Base-by-base conservation (phyloP, 2,797 vertebrate species). In the Siniperca scherzeri region DNA sequence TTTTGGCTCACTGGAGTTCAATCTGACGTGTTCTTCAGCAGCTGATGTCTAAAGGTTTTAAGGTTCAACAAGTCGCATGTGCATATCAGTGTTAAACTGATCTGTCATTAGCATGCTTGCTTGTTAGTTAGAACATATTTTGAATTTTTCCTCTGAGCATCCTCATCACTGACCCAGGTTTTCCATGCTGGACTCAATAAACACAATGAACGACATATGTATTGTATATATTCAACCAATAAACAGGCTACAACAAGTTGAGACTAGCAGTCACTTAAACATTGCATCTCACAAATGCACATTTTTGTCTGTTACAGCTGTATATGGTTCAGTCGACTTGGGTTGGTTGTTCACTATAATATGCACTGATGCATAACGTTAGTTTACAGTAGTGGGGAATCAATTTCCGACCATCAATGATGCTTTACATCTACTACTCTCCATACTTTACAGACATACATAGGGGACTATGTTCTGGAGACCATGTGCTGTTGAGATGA, bases 261-360 rank as follows among this genome's bases (percentile, higher is more conserved):
- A 36, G 12, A 2, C 2, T 16, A 33, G n/a, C 27, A 27, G 1
- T 25, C n/a, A 65, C 40, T 30, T 17, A 33, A 33, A 25, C 27
- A 38, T 36, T 64, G 16, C 10, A 13, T 70, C 19, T 25, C n/a
- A 9, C 12, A 42, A 22, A 53, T 36, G 19, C 8, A 62, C 38
- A 1, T 36, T n/a, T 55, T 13, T 33, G 16, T 21, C 50, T 62
- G 44, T 60, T 46, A 33, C 22, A 30, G 66, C 27, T 52, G 2
- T 71, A 12, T 33, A 22, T 75, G 27, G 44, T 66, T 77, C 52
- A 8, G 40, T 77, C 27, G 22, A 27, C 55, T 44, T 66, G 27
- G 38, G 2, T 40, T 40, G 44, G 48, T 40, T 56, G 1, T 36
- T 33, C 40, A 38, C 70, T 11, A 3, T 70, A 12, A 59, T 33